Conservation (phyloP, 2,113 vertebrate species). For the Orthonyx spaldingii region DNA sequence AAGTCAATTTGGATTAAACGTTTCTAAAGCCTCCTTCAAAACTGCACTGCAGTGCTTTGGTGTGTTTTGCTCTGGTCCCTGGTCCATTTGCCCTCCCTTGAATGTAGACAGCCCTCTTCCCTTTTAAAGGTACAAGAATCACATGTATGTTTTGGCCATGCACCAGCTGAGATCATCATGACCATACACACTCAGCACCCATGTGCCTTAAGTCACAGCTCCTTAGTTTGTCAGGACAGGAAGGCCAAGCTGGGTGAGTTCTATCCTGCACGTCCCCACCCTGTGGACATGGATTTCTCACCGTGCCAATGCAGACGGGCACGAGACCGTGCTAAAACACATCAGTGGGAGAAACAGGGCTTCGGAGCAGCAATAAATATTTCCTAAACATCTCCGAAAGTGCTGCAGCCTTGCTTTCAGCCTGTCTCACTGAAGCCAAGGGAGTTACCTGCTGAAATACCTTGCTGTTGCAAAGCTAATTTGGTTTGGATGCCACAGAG, state of each 20-base stretch:
- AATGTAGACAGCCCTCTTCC: background rate
- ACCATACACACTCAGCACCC: accelerated
- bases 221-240: background rate
- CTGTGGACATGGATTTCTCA: background rate
- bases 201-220: background rate
- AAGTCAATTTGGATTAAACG: background rate
- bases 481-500: background rate
- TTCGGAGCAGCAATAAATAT: background rate
- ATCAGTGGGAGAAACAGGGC: background rate
- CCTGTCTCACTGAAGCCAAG: background rate
- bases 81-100: background rate
- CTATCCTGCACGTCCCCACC: background rate
- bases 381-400: background rate
- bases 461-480: background rate
- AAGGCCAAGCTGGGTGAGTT: background rate
- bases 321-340: accelerated
- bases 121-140: background rate
- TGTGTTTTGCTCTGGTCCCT: background rate
- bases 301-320: accelerated
- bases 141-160: background rate
- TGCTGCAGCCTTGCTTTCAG: background rate
- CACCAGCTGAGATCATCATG: background rate
- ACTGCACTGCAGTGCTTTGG: background rate
- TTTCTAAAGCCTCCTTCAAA: background rate
- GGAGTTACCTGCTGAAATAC: background rate